Percentiles rank a stretch among this genome's conserved stretches.
Evolutionary conservation across 2,888 invertebrate genomes (phyloP).

Genomic region (Synergus umbraculus): DNA sequence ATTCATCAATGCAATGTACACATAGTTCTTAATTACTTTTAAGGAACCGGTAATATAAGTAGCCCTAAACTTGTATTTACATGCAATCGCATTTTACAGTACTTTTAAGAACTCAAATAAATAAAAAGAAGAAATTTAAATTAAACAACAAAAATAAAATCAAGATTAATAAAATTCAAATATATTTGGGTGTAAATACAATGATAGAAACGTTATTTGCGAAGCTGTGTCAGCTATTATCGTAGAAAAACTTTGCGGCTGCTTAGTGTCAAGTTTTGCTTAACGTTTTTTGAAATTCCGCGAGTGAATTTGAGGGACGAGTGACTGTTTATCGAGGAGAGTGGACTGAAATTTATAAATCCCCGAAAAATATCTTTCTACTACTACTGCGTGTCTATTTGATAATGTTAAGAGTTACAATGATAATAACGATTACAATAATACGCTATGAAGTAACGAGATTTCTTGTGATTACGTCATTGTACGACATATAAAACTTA

Average conservation of each 20-base stretch:
- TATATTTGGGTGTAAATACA: constrained; percentile 55
- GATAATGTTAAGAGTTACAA: constrained; percentile 64
- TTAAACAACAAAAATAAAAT: constrained; percentile 19
- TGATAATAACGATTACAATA: constrained; percentile 60
- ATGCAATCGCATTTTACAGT: constrained; percentile 51
- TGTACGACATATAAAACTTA: constrained; percentile 50
- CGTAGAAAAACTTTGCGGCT: constrained; percentile 15
- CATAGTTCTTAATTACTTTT: constrained; percentile 71
- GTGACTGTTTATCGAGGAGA: constrained; percentile 46
- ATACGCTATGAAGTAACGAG: constrained; percentile 50
- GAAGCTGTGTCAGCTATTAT: constrained; percentile 22
- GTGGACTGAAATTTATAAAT: constrained; percentile 47
- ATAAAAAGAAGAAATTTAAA: neutral
- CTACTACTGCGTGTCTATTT: constrained; percentile 68
- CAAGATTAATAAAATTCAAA: constrained; percentile 45
- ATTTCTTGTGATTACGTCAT: constrained; percentile 66
- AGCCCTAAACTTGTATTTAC: constrained; percentile 55
- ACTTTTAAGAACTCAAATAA: constrained; percentile 22
- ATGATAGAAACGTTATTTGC: constrained; percentile 46
- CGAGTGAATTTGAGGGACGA: constrained; percentile 6
- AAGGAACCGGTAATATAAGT: constrained; percentile 57
- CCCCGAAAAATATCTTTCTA: constrained; percentile 63
- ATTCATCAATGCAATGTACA: constrained; percentile 76
- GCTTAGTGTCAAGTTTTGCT: constrained; percentile 33
- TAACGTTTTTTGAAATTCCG: constrained; percentile 13